A percentile compares a stretch with the other conserved stretches of the same genome.
Evolutionary conservation across 2,797 vertebrate genomes (phyloP).

Genomic region (Tenualosa ilisha): DNA sequence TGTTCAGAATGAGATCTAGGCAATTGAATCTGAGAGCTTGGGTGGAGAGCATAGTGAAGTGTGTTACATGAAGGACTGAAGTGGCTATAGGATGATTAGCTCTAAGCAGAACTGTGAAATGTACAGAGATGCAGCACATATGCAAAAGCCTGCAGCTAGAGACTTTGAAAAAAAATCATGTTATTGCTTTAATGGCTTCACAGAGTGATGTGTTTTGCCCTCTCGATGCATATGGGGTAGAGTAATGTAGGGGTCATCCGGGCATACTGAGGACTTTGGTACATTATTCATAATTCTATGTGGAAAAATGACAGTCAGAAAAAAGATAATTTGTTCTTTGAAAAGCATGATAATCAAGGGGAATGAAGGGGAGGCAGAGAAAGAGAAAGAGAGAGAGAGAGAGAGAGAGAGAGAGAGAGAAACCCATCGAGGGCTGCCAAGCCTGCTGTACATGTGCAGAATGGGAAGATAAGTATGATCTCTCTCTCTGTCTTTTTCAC

Average conservation of each 20-base stretch:
- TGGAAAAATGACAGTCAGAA: neutral
- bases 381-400: neutral
- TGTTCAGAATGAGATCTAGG: neutral
- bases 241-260: neutral
- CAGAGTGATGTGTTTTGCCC: no score
- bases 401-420: neutral
- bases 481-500: neutral
- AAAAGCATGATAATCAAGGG: neutral
- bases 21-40: neutral
- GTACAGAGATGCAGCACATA: neutral
- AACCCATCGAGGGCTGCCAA: neutral
- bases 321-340: neutral
- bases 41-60: neutral
- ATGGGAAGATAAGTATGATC: neutral
- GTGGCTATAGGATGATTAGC: neutral
- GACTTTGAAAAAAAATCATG: neutral
- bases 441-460: conserved; percentile 13
- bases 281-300: neutral
- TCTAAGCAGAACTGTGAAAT: neutral
- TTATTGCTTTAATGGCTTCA: neutral
- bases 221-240: no score
- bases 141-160: neutral
- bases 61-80: neutral
- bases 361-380: neutral
- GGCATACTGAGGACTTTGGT: neutral